A percentile compares a stretch with the other conserved stretches of the same genome.
Evolutionary conservation across 2,113 vertebrate genomes (phyloP).

Genomic region (Regulus satrapa): DNA sequence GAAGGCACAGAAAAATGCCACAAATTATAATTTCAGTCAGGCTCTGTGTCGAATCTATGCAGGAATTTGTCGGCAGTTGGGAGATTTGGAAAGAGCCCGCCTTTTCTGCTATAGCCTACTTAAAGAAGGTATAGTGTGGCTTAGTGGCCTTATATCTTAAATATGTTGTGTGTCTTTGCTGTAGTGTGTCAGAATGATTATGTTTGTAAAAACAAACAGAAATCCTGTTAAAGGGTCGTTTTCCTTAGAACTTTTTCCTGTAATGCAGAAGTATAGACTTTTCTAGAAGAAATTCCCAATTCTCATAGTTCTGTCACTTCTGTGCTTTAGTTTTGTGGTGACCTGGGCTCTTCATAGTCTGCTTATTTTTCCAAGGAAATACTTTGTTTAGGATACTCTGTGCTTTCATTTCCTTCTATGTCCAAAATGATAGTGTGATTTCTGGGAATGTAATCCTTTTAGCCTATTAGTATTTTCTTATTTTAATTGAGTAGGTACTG

Average conservation of each 20-base stretch:
- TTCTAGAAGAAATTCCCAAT: background rate
- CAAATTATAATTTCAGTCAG: slow-evolving; percentile 71
- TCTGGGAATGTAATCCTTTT: background rate
- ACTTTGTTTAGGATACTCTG: background rate
- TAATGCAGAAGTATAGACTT: background rate
- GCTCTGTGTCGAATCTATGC: slow-evolving; percentile 88
- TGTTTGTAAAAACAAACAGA: background rate
- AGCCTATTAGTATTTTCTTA: background rate
- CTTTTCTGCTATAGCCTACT: slow-evolving; percentile 88
- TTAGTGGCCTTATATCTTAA: background rate
- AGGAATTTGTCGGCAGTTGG: slow-evolving; percentile 84
- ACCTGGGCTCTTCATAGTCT: background rate
- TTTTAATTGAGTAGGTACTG: background rate
- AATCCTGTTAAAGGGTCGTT: background rate
- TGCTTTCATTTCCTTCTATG: background rate
- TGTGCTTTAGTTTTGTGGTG: background rate
- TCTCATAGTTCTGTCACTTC: background rate
- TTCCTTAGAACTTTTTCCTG: background rate
- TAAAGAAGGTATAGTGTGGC: slow-evolving; percentile 79
- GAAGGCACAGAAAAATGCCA: slow-evolving; percentile 71
- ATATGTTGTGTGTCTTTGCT: background rate
- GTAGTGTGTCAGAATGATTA: background rate
- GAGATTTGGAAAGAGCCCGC: slow-evolving; percentile 83
- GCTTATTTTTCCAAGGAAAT: background rate
- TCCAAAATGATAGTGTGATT: background rate